Evolutionary conservation across 1,140 invertebrate species (phyloP), one percentile per base, ranked within the genome.

Genomic region (Maconellicoccus hirsutus): DNA sequence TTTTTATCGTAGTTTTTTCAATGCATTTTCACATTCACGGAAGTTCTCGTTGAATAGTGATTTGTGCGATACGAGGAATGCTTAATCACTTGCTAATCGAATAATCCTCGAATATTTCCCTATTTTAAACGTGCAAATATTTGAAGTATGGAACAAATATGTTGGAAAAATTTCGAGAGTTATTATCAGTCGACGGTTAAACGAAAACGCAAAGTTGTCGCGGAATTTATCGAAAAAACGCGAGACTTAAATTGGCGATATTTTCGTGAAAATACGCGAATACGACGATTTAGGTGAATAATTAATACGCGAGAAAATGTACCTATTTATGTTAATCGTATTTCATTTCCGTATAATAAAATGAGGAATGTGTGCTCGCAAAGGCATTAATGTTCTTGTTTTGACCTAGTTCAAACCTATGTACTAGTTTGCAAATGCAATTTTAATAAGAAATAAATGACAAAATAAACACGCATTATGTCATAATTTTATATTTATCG

Each of bases 321-420:
- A 7, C 33, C 6, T 38, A 19, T 52, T 19, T 16, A 52, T 52
- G 42, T 52, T 52, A 19, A 52, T 52, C 42, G 42, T 19, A 52
- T 52, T 52, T 52, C n/a, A 52, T 52, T 52, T 52, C 42, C 42
- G 42, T 19, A n/a, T n/a, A 19, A 52, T 52, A 52, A 52, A 52
- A 16, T 52, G 42, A 52, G 42, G 42, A 52, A 52, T 52, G 42
- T 19, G 16, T 16, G n/a, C n/a, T 52, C n/a, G n/a, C 42, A 52
- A 52, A 52, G 16, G 42, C 42, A 52, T 52, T 52, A 66, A 25
- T 66, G 61, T 66, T 66, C 19, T 66, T 66, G 22, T 66, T 23
- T 22, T 26, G 21, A 66, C 61, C 61, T 25, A 66, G 22, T 26
- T 66, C 21, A 25, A 23, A 23, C 25, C 6, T 23, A 66, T 66